Conservation (phyloP, 2,888 invertebrate genomes). For the Aphodius granarius region DNA sequence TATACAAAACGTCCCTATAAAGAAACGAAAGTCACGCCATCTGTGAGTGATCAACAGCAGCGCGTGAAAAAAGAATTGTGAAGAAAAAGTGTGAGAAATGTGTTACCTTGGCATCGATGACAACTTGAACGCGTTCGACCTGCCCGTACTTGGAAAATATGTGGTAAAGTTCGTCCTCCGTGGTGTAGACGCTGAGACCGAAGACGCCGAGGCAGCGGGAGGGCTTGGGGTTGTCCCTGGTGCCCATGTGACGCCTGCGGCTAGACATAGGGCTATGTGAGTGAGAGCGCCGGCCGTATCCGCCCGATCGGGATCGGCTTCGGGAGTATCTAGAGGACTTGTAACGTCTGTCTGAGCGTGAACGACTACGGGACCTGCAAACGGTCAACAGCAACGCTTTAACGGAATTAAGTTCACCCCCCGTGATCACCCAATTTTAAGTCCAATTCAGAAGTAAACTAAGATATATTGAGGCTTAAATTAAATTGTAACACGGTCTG, state of each 20-base stretch:
- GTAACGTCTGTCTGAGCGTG: slow-evolving; percentile 59
- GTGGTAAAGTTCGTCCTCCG: slow-evolving; percentile 88
- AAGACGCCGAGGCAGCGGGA: slow-evolving; percentile 93
- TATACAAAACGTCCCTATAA: not conserved
- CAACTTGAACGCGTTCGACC: slow-evolving; percentile 90
- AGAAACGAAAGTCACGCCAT: too few species aligned
- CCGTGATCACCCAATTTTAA: too few species aligned
- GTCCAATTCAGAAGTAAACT: too few species aligned
- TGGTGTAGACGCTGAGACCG: slow-evolving; percentile 90
- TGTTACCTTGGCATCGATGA: slow-evolving; percentile 90
- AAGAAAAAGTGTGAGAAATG: not conserved
- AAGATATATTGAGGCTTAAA: too few species aligned
- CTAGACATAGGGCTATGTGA: slow-evolving; percentile 84
- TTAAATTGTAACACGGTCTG: too few species aligned
- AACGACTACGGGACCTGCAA: slow-evolving; percentile 62
- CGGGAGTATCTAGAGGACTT: slow-evolving; percentile 64
- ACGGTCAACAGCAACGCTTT: slow-evolving; percentile 15
- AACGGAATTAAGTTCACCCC: not conserved
- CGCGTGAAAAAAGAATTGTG: not conserved
- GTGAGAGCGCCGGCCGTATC: slow-evolving; percentile 63
- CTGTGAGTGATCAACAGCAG: too few species aligned
- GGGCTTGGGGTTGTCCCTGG: slow-evolving; percentile 84
- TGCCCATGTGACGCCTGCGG: slow-evolving; percentile 75
- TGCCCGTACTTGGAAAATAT: slow-evolving; percentile 92
- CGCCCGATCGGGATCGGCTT: slow-evolving; percentile 62